Base-by-base conservation (phyloP, 1,140 invertebrate species). In the Drosophila gunungcola region DNA sequence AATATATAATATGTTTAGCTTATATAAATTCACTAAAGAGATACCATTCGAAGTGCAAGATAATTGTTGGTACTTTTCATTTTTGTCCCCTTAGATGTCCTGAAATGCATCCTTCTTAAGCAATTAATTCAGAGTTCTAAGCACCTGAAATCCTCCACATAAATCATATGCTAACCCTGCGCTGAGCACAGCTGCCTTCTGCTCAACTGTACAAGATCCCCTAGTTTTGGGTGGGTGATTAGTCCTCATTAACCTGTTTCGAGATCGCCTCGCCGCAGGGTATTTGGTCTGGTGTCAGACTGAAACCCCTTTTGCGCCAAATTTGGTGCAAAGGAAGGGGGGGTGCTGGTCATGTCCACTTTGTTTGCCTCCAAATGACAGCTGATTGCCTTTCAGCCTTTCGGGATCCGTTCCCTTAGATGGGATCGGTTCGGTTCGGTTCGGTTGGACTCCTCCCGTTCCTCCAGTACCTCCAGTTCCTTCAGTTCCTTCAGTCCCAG, bases 321-420 rank as follows among this genome's bases (percentile, higher is more conserved):
- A 74, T 51, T 43, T 41, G 10, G 46, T 4, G 11, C 29, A 7
- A 6, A 32, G 5, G 21, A 5, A 32, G 27, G 7, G 36, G 25
- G 32, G 61, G 56, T 36, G 39, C 38, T 5, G 78, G 75, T 76
- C 83, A 86, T 89, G 83, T 86, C 84, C 83, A 88, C 83, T 88
- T 88, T 88, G 83, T 88, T 88, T 89, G 83, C 84, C 80, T 89
- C 80, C 76, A 88, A 88, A 88, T 88, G 83, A 88, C 83, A 88
- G 83, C 83, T 88, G 83, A 88, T 88, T 88, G 83, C 83, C 81
- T 78, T 69, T 69, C 74, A 70, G 67, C 67, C 51, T 42, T 68
- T 53, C 64, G 64, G 68, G 68, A 70, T 70, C 67, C 43, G 67
- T 69, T 69, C 41, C 48, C 16, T 25, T 11, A 32, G 60, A 41